Percentiles rank a stretch among this genome's conserved stretches.
phyloP scores from a whole-genome alignment of 2,113 vertebrate genomes.

The Beaufortia kweichowensis region DNA sequence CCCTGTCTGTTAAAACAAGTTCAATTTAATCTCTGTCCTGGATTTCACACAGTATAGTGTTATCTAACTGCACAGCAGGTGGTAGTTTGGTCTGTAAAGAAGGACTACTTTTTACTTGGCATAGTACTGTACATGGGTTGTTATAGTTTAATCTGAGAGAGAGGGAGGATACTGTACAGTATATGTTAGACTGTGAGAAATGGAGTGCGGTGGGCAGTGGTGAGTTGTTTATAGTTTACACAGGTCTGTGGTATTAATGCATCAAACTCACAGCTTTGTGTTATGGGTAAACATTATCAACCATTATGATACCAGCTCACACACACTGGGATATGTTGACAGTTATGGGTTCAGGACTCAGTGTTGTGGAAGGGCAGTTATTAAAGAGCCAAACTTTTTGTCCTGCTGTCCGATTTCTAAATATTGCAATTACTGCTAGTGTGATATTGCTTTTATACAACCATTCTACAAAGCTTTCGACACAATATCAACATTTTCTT shows the following conservation, averaged over 20 bases:
- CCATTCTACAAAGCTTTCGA: no score
- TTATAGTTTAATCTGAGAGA: background rate
- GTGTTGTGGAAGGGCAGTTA: constrained; percentile 20
- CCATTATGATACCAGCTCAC: constrained; percentile 42
- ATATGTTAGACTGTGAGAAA: no score
- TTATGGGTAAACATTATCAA: constrained; percentile 51
- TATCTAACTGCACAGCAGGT: constrained; percentile 9
- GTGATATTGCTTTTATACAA: no score
- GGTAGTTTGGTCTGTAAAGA: background rate
- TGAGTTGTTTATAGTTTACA: constrained; percentile 55
- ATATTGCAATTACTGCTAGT: no score
- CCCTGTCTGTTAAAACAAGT: background rate
- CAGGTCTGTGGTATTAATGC: constrained; percentile 48
- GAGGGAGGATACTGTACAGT: background rate
- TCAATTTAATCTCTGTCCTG: background rate
- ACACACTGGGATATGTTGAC: constrained; percentile 42
- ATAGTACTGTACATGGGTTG: background rate
- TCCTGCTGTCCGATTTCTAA: no score
- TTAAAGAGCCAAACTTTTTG: constrained; percentile 16
- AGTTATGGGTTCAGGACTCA: constrained; percentile 43
- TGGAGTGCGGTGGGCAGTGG: constrained; percentile 33
- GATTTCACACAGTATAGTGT: background rate
- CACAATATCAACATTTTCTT: no score
- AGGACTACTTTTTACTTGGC: constrained; percentile 16
- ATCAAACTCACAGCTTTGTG: constrained; percentile 46